A percentile compares a stretch with the other conserved stretches of the same genome.
phyloP scores from a whole-genome alignment of 2,888 invertebrate genomes.

The Melangyna quadrimaculata region DNA sequence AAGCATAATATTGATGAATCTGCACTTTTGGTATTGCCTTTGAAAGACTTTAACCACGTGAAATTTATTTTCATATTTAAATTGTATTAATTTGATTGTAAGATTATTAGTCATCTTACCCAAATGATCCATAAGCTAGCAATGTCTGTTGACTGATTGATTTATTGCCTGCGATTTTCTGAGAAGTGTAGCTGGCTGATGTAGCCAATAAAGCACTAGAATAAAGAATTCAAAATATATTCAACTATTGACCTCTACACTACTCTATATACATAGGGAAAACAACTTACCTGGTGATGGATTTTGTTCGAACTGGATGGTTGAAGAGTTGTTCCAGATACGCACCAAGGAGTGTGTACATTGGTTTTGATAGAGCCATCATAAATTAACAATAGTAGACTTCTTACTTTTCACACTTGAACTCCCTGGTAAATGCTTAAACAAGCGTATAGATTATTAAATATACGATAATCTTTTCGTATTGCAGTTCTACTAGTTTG shows the following conservation, averaged over 20 bases:
- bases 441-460: too few species aligned
- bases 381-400: conserved; percentile 39
- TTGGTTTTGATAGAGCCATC: conserved; percentile 84
- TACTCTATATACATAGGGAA: neutral
- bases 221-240: conserved; percentile 39
- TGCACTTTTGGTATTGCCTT: too few species aligned
- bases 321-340: conserved; percentile 89
- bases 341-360: conserved; percentile 85
- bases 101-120: too few species aligned
- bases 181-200: conserved; percentile 88
- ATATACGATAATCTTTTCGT: too few species aligned
- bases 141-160: conserved; percentile 85
- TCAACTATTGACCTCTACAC: conserved; percentile 13
- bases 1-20: too few species aligned
- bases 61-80: too few species aligned
- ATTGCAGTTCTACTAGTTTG: too few species aligned
- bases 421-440: too few species aligned
- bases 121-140: conserved; percentile 88
- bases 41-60: too few species aligned
- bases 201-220: conserved; percentile 88
- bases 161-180: conserved; percentile 86
- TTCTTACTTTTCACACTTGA: too few species aligned
- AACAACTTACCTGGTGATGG: conserved; percentile 87
- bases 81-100: too few species aligned
- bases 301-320: conserved; percentile 89